A percentile compares a stretch with the other conserved stretches of the same genome.
Conservation (phyloP, 2,797 vertebrate genomes). For the Cyprinella venusta region DNA sequence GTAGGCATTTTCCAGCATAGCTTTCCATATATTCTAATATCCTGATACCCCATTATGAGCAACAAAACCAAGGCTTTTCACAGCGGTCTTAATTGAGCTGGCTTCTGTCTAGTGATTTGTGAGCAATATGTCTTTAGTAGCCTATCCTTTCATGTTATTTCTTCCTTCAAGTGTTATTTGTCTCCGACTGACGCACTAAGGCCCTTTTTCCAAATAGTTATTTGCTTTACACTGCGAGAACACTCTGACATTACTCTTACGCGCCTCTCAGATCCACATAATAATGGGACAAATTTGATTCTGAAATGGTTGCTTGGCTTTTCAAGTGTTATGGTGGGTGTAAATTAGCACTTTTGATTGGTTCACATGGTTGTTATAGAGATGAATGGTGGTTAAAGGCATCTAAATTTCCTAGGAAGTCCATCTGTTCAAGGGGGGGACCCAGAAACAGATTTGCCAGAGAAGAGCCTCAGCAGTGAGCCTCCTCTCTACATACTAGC, state of each 20-base stretch:
- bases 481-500: conserved; percentile 33
- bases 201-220: conserved; percentile 8
- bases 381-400: conserved; percentile 47
- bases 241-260: conserved; percentile 24
- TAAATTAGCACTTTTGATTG: conserved; percentile 56
- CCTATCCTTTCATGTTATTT: conserved; percentile 11
- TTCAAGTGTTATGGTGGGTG: conserved; percentile 47
- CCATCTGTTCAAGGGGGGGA: conserved; percentile 55
- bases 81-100: conserved; percentile 12
- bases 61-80: neutral
- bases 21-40: neutral
- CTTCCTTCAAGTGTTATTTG: conserved; percentile 16
- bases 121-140: neutral
- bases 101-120: neutral
- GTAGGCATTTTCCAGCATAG: neutral
- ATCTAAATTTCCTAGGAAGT: conserved; percentile 50
- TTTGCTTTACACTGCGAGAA: conserved; percentile 18
- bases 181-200: conserved; percentile 1
- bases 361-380: conserved; percentile 49
- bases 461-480: conserved; percentile 34
- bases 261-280: conserved; percentile 23
- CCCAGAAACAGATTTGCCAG: conserved; percentile 46
- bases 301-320: conserved; percentile 40
- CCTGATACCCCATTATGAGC: neutral
- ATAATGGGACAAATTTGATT: conserved; percentile 40